Evolutionary conservation across 2,888 invertebrate species (phyloP).

Genomic region (Drosophila kambysellisi): DNA sequence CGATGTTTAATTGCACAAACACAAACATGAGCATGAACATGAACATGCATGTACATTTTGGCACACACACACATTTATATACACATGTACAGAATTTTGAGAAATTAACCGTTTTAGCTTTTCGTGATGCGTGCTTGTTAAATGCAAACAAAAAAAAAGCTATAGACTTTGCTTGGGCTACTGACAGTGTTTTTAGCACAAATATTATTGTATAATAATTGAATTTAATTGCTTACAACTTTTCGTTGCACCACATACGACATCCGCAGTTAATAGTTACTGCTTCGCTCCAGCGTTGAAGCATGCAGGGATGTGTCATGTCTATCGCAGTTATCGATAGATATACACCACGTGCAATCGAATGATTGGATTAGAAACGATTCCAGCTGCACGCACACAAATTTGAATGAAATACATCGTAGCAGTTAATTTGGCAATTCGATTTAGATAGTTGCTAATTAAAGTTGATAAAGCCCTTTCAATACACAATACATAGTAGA

Average conservation of each 20-base stretch:
- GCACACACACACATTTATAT: conserved; percentile 10
- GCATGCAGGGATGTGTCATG: conserved; percentile 50
- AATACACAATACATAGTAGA: conserved; percentile 22
- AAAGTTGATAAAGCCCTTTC: neutral
- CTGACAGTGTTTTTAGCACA: conserved; percentile 20
- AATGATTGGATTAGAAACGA: conserved; percentile 18
- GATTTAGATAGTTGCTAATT: neutral
- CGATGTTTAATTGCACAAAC: conserved; percentile 40
- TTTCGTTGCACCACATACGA: conserved; percentile 5
- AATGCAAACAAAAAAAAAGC: conserved; percentile 14
- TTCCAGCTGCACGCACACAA: conserved; percentile 16
- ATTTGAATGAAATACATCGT: conserved; percentile 10
- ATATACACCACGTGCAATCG: conserved; percentile 30
- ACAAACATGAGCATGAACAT: conserved; percentile 21
- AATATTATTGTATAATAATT: conserved; percentile 39
- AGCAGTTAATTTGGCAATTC: neutral
- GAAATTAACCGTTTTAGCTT: conserved; percentile 65
- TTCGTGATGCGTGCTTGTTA: conserved; percentile 15
- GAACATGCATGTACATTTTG: conserved; percentile 3
- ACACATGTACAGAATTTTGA: conserved; percentile 46
- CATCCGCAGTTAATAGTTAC: conserved; percentile 31
- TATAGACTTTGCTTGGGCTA: conserved; percentile 7
- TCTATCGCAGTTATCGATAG: conserved; percentile 46
- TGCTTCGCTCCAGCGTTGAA: conserved; percentile 40
- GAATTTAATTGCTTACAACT: conserved; percentile 27